These are phyloP conservation scores for Hirtodrosophila duncani DNA, from an alignment of 2,888 invertebrate genomes.

Conservation along the genomic window DNA sequence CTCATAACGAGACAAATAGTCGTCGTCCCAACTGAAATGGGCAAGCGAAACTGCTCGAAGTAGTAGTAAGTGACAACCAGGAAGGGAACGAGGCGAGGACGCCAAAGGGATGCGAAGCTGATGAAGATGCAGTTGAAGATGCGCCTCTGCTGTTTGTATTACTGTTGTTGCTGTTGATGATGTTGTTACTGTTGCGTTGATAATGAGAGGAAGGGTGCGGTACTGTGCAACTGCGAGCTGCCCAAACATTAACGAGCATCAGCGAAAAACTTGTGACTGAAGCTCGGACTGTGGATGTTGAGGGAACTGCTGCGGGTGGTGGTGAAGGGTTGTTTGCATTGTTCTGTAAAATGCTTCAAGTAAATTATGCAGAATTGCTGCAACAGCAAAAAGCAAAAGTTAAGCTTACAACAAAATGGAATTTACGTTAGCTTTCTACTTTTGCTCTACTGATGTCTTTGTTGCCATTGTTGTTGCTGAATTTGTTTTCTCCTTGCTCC, in stretches of 20 bases:
- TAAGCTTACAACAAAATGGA: conserved; percentile 57
- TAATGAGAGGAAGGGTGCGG: conserved; percentile 11
- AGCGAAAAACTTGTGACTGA: conserved; percentile 58
- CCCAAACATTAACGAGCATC: conserved; percentile 65
- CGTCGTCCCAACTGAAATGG: conserved; percentile 7
- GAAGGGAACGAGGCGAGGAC: conserved; percentile 16
- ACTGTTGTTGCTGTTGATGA: conserved; percentile 18
- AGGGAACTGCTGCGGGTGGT: conserved; percentile 22
- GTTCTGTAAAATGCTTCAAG: conserved; percentile 60
- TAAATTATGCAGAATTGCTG: conserved; percentile 66
- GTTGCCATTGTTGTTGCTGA: conserved; percentile 38
- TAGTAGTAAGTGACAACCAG: conserved; percentile 44
- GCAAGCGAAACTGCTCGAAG: conserved; percentile 10
- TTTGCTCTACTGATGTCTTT: conserved; percentile 40
- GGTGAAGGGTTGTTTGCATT: conserved; percentile 38
- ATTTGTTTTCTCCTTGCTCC: conserved; percentile 14
- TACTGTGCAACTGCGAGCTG: conserved; percentile 25
- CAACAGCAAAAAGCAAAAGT: conserved; percentile 45
- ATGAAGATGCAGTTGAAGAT: conserved; percentile 7
- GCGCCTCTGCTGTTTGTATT: conserved; percentile 12
- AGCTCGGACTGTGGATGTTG: conserved; percentile 5
- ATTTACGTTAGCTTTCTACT: conserved; percentile 41
- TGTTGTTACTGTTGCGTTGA: conserved; percentile 25
- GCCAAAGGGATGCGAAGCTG: conserved; percentile 30
- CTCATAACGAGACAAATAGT: conserved; percentile 44